Conservation (phyloP, 1,140 invertebrate species). For the Drosophila grimshawi region DNA sequence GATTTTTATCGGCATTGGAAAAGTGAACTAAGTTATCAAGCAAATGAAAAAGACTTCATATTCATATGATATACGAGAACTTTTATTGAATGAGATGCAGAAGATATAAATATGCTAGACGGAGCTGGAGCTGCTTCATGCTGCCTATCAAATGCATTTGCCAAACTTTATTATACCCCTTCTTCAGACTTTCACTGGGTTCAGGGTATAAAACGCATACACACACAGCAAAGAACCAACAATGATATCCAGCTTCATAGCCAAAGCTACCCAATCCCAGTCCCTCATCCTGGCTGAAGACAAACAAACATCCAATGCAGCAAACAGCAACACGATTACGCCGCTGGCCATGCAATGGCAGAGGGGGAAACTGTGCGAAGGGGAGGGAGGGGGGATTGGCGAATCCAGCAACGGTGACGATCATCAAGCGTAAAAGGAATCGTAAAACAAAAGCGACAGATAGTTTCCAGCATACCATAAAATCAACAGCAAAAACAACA, state of each 20-base stretch:
- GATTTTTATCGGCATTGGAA: too few relatives aligned
- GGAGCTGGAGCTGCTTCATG: too few relatives aligned
- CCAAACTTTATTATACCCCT: background rate
- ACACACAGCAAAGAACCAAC: slow-evolving; percentile 32
- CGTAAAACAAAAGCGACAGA: slow-evolving; percentile 82
- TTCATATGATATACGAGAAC: too few relatives aligned
- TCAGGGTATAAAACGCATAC: background rate
- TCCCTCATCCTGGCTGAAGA: slow-evolving; percentile 33
- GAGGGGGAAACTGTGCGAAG: background rate
- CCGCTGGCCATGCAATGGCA: slow-evolving; percentile 57
- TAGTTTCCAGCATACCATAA: slow-evolving; percentile 74
- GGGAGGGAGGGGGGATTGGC: slow-evolving; percentile 2
- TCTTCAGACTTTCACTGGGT: background rate
- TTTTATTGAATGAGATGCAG: too few relatives aligned
- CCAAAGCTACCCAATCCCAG: background rate
- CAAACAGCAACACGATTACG: slow-evolving; percentile 80
- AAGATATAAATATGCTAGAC: too few relatives aligned
- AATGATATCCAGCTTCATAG: slow-evolving; percentile 40
- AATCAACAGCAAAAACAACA: slow-evolving; percentile 56
- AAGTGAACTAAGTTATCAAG: too few relatives aligned
- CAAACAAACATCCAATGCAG: slow-evolving; percentile 80
- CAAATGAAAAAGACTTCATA: too few relatives aligned
- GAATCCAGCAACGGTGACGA: slow-evolving; percentile 56
- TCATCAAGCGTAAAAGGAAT: slow-evolving; percentile 79
- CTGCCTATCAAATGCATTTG: too few relatives aligned